These are phyloP conservation scores for Magallana angulata DNA, from an alignment of 1,140 invertebrate genomes.

Conservation along the genomic window DNA sequence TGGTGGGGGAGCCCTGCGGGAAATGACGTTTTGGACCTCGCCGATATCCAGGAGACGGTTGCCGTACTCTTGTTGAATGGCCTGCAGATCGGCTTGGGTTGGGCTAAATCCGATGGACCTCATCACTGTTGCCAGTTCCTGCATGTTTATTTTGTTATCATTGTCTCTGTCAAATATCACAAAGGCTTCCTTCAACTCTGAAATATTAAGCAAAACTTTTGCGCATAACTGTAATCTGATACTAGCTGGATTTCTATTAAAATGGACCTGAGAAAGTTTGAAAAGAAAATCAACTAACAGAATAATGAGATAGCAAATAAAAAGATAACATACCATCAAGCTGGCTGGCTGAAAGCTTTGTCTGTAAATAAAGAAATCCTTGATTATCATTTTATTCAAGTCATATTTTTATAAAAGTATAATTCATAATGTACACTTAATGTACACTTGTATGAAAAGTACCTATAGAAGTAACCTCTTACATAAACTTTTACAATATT, in stretches of 20 bases:
- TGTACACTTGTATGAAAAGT: too few species aligned
- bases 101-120: constrained; percentile 99
- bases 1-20: constrained; percentile 99
- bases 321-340: neutral
- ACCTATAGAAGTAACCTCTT: too few species aligned
- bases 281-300: neutral
- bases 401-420: too few species aligned
- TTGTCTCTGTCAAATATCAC: constrained; percentile 83
- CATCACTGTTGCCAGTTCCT: constrained; percentile 99
- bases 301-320: too few species aligned
- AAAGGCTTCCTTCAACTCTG: constrained; percentile 68
- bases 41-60: constrained; percentile 88
- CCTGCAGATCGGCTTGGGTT: constrained; percentile 98
- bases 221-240: too few species aligned
- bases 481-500: too few species aligned
- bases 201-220: constrained; percentile 4
- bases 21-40: constrained; percentile 90
- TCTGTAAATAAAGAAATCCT: neutral
- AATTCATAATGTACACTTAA: too few species aligned
- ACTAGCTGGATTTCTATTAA: too few species aligned
- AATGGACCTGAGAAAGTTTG: neutral
- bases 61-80: constrained; percentile 99
- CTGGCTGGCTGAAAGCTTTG: constrained; percentile 23
- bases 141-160: constrained; percentile 99
- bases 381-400: too few species aligned